Evolutionary conservation across 1,140 invertebrate species (phyloP).

Genomic region (Leptopilina clavipes): DNA sequence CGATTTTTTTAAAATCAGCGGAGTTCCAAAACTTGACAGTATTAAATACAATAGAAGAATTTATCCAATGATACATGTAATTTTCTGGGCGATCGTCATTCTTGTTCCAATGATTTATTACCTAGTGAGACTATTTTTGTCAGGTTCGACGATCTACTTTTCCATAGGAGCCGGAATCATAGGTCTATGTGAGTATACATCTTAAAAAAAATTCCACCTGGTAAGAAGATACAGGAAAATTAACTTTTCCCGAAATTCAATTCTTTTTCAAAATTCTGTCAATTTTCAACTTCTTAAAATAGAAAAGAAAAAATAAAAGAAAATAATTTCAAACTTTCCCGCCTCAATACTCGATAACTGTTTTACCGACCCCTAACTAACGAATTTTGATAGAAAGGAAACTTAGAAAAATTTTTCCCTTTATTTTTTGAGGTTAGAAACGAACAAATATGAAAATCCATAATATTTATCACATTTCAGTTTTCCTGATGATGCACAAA

Average conservation of each 20-base stretch:
- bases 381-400: too few species aligned
- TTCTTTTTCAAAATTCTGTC: too few species aligned
- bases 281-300: too few species aligned
- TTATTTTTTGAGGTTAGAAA: too few species aligned
- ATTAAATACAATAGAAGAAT: constrained; percentile 77
- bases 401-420: too few species aligned
- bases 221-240: too few species aligned
- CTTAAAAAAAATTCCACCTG: constrained; percentile 48
- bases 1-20: constrained; percentile 86
- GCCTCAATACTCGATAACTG: too few species aligned
- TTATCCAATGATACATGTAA: constrained; percentile 83
- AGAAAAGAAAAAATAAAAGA: too few species aligned
- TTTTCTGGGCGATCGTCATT: constrained; percentile 82
- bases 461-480: constrained; percentile 77
- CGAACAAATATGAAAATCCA: too few species aligned
- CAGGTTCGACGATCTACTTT: constrained; percentile 84
- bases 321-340: too few species aligned
- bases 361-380: too few species aligned
- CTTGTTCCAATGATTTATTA: constrained; percentile 83
- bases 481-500: constrained; percentile 85
- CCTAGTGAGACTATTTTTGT: constrained; percentile 80
- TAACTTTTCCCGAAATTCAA: too few species aligned
- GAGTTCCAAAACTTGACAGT: constrained; percentile 78
- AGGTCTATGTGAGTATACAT: constrained; percentile 83
- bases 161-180: constrained; percentile 81